Evolutionary conservation across 2,113 vertebrate genomes (phyloP), one percentile per base, ranked within the genome.

Genomic region (Tichodroma muraria): DNA sequence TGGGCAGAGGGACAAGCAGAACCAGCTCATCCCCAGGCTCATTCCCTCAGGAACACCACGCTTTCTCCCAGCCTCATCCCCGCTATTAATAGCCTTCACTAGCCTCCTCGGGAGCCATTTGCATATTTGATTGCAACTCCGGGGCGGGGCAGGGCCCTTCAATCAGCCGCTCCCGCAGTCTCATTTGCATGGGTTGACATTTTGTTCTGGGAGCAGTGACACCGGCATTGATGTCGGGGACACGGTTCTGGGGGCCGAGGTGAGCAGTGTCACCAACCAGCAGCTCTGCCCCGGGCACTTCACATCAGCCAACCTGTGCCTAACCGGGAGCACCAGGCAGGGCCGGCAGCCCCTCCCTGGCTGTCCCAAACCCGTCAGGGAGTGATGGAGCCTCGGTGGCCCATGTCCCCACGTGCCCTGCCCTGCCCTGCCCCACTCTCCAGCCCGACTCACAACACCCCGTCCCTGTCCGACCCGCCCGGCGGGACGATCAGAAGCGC

Each of bases 161-260:
- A 94, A 96, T 95, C 97, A 97, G 91, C 85, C 23, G 71, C 86
- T 96, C 96, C 97, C 52, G 92, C 95, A 96, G 88, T 90, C 96
- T 97, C 96, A 97, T 98, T 97, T 97, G 97, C 97, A 97, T 97
- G 95, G 83, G 44, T 93, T 97, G 97, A 97, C 97, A 97, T 98
- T 97, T 97, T 92, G 93, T 85, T 92, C 84, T 88, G 92, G 89
- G 93, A 92, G 90, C 90, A 17, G 91, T 66, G 94, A 65, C 90
- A 93, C 76, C 15, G 3, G 61, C 71, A 33, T 85, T 15, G 9
- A 8, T 15, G 38, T 3, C 1, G 71, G 86, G 95, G 89, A 72
- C 80, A 30, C 1, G 1, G 69, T 38, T 52, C 31, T 5, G 7
- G 38, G 54, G 47, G 2, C 54, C 27, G 63, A n/a, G 78, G 63